A percentile compares a stretch with the other conserved stretches of the same genome.
phyloP scores from a whole-genome alignment of 2,113 vertebrate species.

The Heloderma charlesbogerti region DNA sequence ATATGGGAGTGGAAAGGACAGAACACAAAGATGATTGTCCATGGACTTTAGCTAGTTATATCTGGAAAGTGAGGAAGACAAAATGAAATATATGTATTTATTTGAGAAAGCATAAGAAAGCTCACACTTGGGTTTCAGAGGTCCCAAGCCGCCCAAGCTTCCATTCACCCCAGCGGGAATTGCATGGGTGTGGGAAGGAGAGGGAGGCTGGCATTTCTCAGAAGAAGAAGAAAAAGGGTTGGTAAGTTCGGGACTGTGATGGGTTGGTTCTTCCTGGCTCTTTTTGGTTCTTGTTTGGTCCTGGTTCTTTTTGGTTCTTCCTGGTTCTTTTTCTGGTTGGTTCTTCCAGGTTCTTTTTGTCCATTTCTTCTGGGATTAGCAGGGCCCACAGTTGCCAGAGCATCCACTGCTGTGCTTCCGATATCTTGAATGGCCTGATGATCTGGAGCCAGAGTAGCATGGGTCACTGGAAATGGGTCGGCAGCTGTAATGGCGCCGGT shows the following conservation, averaged over 20 bases:
- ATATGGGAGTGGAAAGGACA: no score
- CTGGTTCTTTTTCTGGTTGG: no score
- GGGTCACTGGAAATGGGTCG: background rate
- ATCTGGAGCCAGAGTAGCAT: background rate
- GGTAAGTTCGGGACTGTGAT: background rate
- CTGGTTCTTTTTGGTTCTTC: background rate
- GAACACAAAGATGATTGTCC: no score
- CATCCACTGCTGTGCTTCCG: background rate
- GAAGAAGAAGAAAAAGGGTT: background rate
- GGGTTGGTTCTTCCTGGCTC: background rate
- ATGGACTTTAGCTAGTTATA: background rate
- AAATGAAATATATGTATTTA: background rate
- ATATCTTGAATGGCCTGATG: background rate
- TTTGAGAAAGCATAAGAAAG: background rate
- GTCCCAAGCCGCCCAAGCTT: background rate
- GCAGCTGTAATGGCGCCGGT: background rate
- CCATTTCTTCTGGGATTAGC: background rate
- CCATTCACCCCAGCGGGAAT: background rate
- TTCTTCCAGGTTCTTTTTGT: background rate
- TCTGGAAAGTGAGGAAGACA: background rate
- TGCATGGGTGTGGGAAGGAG: no score
- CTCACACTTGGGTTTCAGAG: background rate
- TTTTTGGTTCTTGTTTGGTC: no score
- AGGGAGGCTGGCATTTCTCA: background rate
- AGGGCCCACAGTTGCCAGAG: background rate